Conservation (phyloP, 1,140 invertebrate species). For the Drosophila azteca region DNA sequence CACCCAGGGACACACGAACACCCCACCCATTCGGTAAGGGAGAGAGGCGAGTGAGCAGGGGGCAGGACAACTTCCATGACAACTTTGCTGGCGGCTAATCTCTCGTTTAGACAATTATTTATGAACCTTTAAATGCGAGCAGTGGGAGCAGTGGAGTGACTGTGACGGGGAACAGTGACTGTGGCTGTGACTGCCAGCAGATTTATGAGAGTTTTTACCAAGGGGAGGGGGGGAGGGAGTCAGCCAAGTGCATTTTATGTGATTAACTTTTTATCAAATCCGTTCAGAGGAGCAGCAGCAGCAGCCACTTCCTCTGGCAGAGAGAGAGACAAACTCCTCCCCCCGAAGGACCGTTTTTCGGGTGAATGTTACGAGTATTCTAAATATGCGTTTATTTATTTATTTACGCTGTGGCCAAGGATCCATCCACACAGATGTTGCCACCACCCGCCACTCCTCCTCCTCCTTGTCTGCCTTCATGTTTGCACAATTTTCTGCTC, state of each 20-base stretch:
- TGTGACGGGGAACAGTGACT: not conserved
- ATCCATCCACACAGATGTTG: slow-evolving; percentile 44
- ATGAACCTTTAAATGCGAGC: slow-evolving; percentile 19
- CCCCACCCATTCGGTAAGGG: slow-evolving; percentile 2
- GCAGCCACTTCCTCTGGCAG: slow-evolving; percentile 20
- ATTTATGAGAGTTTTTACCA: slow-evolving; percentile 24
- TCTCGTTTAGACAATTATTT: slow-evolving; percentile 54
- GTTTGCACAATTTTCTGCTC: slow-evolving; percentile 63
- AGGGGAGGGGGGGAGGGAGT: slow-evolving; percentile 2
- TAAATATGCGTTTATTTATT: slow-evolving; percentile 72
- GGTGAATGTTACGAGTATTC: slow-evolving; percentile 52
- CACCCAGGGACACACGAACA: slow-evolving; percentile 8
- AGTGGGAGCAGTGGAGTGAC: not conserved
- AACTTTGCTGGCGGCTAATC: slow-evolving; percentile 50
- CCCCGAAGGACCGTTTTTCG: slow-evolving; percentile 30
- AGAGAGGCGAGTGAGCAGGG: too few species aligned
- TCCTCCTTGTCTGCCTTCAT: not conserved
- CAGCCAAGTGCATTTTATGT: slow-evolving; percentile 52
- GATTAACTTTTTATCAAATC: slow-evolving; percentile 55
- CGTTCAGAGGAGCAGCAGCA: slow-evolving; percentile 38
- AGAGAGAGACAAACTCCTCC: not conserved
- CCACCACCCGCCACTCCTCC: not conserved
- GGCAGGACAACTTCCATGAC: slow-evolving; percentile 41
- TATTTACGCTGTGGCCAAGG: slow-evolving; percentile 58
- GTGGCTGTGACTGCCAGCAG: not conserved